Conservation (phyloP, 2,888 invertebrate species). For the Mythimna lalbum region DNA sequence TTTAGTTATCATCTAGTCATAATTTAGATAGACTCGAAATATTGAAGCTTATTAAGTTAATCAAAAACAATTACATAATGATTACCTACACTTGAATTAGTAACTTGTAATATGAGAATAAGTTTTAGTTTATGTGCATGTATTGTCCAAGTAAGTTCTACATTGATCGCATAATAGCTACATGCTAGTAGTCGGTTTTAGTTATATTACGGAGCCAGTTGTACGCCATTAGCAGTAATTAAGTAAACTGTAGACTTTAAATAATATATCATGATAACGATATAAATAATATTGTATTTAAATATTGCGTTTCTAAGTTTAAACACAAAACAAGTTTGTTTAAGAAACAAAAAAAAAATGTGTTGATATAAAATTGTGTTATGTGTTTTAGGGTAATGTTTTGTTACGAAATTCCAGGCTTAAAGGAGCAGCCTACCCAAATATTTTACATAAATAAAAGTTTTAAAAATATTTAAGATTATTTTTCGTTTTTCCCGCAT, state of each 20-base stretch:
- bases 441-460: slow-evolving; percentile 68
- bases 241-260: slow-evolving; percentile 45
- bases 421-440: slow-evolving; percentile 50
- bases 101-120: slow-evolving; percentile 40
- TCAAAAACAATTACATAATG: slow-evolving; percentile 38
- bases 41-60: slow-evolving; percentile 43
- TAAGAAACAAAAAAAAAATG: slow-evolving; percentile 39
- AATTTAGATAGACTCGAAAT: slow-evolving; percentile 66
- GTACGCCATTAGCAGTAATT: slow-evolving; percentile 63
- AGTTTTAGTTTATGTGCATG: slow-evolving; percentile 31
- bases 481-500: not conserved
- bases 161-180: slow-evolving; percentile 65
- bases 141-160: slow-evolving; percentile 50
- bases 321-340: no score
- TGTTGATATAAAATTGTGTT: slow-evolving; percentile 60
- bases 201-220: slow-evolving; percentile 55
- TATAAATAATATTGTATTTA: slow-evolving; percentile 47
- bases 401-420: slow-evolving; percentile 62
- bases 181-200: slow-evolving; percentile 52
- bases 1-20: slow-evolving; percentile 70
- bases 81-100: slow-evolving; percentile 26
- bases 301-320: slow-evolving; percentile 47
- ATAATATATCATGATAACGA: slow-evolving; percentile 47
- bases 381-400: slow-evolving; percentile 60
- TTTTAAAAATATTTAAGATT: slow-evolving; percentile 41